Evolutionary conservation across 2,113 vertebrate genomes (phyloP).

Genomic region (Scomber scombrus): DNA sequence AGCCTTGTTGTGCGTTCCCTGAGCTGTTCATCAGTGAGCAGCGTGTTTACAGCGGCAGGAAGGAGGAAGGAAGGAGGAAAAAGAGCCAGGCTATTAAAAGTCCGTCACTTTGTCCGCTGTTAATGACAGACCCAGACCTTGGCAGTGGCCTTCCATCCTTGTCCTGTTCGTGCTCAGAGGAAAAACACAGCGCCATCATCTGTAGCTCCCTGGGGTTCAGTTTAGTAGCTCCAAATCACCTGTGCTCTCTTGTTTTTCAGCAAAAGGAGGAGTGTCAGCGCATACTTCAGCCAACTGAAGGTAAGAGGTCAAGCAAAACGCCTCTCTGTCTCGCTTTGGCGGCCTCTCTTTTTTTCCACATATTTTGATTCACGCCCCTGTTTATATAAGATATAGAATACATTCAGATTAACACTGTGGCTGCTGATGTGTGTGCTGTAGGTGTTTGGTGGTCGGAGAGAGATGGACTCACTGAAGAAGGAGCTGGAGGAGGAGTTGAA

Average conservation of each 20-base stretch:
- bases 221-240: constrained; percentile 31
- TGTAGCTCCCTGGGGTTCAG: constrained; percentile 36
- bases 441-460: constrained; percentile 75
- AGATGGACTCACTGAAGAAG: constrained; percentile 86
- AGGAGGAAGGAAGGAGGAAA: constrained; percentile 77
- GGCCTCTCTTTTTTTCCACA: neutral
- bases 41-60: constrained; percentile 67
- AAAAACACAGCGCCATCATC: constrained; percentile 32
- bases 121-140: constrained; percentile 69
- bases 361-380: neutral
- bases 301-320: constrained; percentile 52
- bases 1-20: constrained; percentile 8
- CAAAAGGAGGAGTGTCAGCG: constrained; percentile 80
- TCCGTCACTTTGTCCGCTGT: constrained; percentile 47
- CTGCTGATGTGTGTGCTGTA: constrained; percentile 45
- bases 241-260: constrained; percentile 75
- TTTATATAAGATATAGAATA: neutral
- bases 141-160: constrained; percentile 53
- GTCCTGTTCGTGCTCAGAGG: constrained; percentile 39
- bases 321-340: neutral
- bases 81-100: constrained; percentile 73
- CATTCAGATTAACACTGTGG: neutral
- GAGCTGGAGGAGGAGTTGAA: constrained; percentile 90
- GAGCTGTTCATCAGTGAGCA: constrained; percentile 25
- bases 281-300: constrained; percentile 83